Evolutionary conservation across 2,797 vertebrate genomes (phyloP), one percentile per base, ranked within the genome.

Genomic region (Chiroxiphia lanceolata): DNA sequence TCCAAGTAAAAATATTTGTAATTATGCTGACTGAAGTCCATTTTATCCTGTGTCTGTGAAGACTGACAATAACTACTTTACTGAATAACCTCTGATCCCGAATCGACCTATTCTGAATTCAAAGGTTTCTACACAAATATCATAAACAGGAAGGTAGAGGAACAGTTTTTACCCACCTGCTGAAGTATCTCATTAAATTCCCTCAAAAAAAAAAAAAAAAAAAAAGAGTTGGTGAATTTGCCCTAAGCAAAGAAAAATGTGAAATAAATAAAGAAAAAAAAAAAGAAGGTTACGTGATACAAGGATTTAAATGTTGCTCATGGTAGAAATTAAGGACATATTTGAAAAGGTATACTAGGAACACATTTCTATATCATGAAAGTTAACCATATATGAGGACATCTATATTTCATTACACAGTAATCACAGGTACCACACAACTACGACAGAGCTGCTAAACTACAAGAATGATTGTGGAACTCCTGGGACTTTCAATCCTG

Each of bases 301-400:
- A 81, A 87, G 4, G 16, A 69, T 87, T 76, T 79, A 89, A 63
- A 81, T 76, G 18, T 53, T 0, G 0, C 38, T 84, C 20, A 33
- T 86, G 83, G 10, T 33, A 76, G 47, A 42, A 63, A 22, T 8
- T 71, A 68, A 54, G 34, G 54, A 21, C 12, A 6, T 54, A 38
- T 61, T 81, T 86, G 57, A 65, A 91, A 89, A 60, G n/a, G 6
- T 1, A 0, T 42, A 22, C 31, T 51, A 81, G 42, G 9, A 91
- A 44, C 16, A 6, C 0, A 0, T 72, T 36, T 76, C 65, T n/a
- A 45, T 5, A 82, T 26, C 23, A 64, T 1, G 3, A 76, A 90
- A 84, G 15, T 7, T 34, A 80, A 26, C 61, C 64, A 3, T 29
- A 8, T 47, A 13, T 64, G 70, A 84, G 59, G 19, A 63, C 20